phyloP scores from a whole-genome alignment of 1,140 invertebrate species.

The Eumaeus atala region DNA sequence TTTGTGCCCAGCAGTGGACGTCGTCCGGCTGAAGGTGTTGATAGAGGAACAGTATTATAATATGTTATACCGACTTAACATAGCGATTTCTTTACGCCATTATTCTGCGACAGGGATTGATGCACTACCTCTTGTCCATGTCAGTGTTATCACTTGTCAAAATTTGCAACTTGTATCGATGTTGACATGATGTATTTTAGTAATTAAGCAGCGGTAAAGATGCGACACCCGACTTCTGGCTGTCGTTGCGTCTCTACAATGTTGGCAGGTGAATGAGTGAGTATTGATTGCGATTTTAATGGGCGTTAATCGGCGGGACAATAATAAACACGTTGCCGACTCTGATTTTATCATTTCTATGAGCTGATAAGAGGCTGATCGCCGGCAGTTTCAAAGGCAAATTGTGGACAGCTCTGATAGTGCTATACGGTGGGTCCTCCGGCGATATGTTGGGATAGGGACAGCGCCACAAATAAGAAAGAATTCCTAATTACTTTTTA shows the following conservation, averaged over 20 bases:
- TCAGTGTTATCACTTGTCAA: too few relatives aligned
- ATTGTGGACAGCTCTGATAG: slow-evolving; percentile 50
- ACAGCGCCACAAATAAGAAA: slow-evolving; percentile 22
- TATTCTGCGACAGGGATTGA: too few relatives aligned
- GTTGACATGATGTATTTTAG: slow-evolving; percentile 29
- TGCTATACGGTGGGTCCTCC: slow-evolving; percentile 50
- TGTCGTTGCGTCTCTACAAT: slow-evolving; percentile 37
- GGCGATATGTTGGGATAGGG: background rate
- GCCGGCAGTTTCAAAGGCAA: slow-evolving; percentile 68
- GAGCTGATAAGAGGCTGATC: slow-evolving; percentile 56
- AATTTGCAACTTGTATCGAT: slow-evolving; percentile 1
- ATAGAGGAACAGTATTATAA: too few relatives aligned
- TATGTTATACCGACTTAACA: too few relatives aligned
- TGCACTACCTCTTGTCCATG: too few relatives aligned
- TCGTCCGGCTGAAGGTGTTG: too few relatives aligned
- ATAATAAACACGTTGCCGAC: slow-evolving; percentile 58
- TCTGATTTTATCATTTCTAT: slow-evolving; percentile 67
- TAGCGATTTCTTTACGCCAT: too few relatives aligned
- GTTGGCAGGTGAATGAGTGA: slow-evolving; percentile 63
- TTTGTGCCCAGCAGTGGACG: too few relatives aligned
- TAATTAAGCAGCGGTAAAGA: slow-evolving; percentile 51
- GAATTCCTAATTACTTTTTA: slow-evolving; percentile 22
- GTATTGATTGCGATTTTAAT: slow-evolving; percentile 68
- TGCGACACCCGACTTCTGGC: slow-evolving; percentile 37
- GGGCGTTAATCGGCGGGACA: slow-evolving; percentile 67